These are phyloP conservation scores for Acholoe squamosa DNA, from an alignment of 2,888 invertebrate genomes.

Conservation along the genomic window DNA sequence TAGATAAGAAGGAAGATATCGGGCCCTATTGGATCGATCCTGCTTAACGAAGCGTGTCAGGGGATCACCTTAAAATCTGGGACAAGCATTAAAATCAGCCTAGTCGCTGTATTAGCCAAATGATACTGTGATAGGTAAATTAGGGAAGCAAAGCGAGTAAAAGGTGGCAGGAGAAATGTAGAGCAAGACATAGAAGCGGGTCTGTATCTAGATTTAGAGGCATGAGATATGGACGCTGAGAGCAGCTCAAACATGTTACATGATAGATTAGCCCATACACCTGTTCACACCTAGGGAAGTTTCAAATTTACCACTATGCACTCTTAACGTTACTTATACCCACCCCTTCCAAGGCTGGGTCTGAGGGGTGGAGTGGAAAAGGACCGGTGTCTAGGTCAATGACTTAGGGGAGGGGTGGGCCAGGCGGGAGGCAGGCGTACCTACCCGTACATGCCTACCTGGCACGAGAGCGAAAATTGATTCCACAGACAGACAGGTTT, in stretches of 20 bases:
- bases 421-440: neutral
- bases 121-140: too few relatives aligned
- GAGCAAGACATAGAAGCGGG: too few relatives aligned
- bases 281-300: slow-evolving; percentile 6
- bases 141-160: too few relatives aligned
- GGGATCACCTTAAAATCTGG: slow-evolving; percentile 9
- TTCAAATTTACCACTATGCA: neutral
- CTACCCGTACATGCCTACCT: slow-evolving; percentile 5
- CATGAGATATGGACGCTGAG: too few relatives aligned
- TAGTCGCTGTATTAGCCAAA: too few relatives aligned
- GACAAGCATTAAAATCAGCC: neutral
- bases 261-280: neutral
- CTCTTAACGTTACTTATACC: neutral
- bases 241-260: neutral
- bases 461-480: slow-evolving; percentile 40
- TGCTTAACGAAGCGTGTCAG: slow-evolving; percentile 40
- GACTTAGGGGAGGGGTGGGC: neutral
- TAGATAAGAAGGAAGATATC: slow-evolving; percentile 32
- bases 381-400: too few relatives aligned
- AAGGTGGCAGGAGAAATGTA: too few relatives aligned
- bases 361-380: too few relatives aligned
- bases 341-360: neutral
- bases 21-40: slow-evolving; percentile 39
- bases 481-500: slow-evolving; percentile 28
- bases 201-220: too few relatives aligned